Evolutionary conservation across 2,888 invertebrate species (phyloP), one percentile per base, ranked within the genome.

Genomic region (Papilio elwesi): DNA sequence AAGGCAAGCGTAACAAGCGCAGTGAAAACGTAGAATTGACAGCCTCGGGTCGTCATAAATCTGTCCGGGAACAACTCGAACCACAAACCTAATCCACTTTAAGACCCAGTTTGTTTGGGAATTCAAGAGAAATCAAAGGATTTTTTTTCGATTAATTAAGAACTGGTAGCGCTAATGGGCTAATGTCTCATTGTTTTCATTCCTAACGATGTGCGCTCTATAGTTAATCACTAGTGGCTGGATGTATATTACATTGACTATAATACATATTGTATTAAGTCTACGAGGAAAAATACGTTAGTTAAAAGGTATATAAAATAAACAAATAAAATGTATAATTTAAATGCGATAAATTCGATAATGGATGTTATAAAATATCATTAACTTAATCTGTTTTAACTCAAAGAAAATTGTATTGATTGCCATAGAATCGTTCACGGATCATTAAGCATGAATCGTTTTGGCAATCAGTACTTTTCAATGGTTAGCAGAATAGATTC

Each of bases 1-100:
- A n/a, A n/a, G n/a, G n/a, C n/a, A n/a, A 62, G 38, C 38, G n/a
- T 52, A 52, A 52, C 15, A 53, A 52, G 43, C 52, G 15, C 62
- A 63, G 65, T 65, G 65, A 65, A 36, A 66, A 71, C 51, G 38
- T 55, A 38, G 57, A 71, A 65, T 57, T 71, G 64, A 71, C 65
- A 65, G 71, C 55, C 69, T 69, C 51, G 13, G 69, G 52, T 69
- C 15, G 67, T 67, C 47, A 36, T 62, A 62, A 62, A 62, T 62
- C 59, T 62, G 59, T n/a, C 43, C 63, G 68, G 55, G 64, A 64
- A 72, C 36, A 72, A 49, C 55, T 63, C 48, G 63, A 38, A 68
- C 72, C 36, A 72, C 68, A 72, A 72, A 72, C 72, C 72, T 72
- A 55, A 55, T 72, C 72, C 12, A 72, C 72, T 68, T 72, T 43